A percentile compares a stretch with the other conserved stretches of the same genome.
Conservation (phyloP, 2,888 invertebrate genomes). For the Acleris holmiana region DNA sequence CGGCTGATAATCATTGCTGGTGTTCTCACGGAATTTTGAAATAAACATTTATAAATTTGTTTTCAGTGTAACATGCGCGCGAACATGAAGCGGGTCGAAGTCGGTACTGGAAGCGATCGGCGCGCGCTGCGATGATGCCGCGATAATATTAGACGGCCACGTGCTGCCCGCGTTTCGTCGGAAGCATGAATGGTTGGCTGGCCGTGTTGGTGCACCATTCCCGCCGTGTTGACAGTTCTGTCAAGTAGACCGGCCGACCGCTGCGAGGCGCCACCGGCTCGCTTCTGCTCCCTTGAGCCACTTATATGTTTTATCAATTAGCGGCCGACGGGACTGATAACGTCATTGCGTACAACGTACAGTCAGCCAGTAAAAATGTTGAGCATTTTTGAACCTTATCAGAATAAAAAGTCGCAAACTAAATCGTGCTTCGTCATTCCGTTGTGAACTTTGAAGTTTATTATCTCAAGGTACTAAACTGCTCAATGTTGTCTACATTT, state of each 20-base stretch:
- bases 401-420: too few species aligned
- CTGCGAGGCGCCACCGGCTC: constrained; percentile 54
- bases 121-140: constrained; percentile 51
- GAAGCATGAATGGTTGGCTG: constrained; percentile 68
- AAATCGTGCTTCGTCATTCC: too few species aligned
- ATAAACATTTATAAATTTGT: constrained; percentile 74
- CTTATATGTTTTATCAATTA: constrained; percentile 67
- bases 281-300: constrained; percentile 34
- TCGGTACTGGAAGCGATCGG: constrained; percentile 52
- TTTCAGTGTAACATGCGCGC: constrained; percentile 57
- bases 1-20: constrained; percentile 70
- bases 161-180: constrained; percentile 72
- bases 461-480: too few species aligned
- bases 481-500: not conserved
- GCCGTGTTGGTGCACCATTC: constrained; percentile 54
- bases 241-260: constrained; percentile 53
- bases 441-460: too few species aligned
- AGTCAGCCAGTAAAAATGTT: too few species aligned
- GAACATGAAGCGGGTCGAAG: constrained; percentile 53
- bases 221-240: constrained; percentile 74
- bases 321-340: constrained; percentile 61
- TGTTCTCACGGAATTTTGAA: constrained; percentile 60
- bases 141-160: constrained; percentile 76
- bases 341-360: constrained; percentile 50
- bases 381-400: too few species aligned